These are phyloP conservation scores for Trogon melanurus DNA, from an alignment of 2,113 vertebrate species.

Conservation along the genomic window DNA sequence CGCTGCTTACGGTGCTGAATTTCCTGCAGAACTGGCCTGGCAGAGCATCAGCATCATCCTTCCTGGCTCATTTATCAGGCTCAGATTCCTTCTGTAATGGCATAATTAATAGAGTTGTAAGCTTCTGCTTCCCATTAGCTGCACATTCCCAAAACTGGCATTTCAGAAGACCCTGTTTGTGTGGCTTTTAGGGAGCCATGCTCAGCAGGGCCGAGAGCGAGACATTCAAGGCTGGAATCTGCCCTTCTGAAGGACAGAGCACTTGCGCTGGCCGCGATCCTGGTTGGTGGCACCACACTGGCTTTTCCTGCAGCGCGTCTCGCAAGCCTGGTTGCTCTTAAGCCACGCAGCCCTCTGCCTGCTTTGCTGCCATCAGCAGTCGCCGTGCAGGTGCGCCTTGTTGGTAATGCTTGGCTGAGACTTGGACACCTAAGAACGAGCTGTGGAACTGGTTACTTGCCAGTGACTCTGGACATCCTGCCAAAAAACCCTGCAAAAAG, in stretches of 20 bases:
- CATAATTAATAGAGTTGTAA: neutral
- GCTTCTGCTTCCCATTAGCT: neutral
- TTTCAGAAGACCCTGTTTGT: neutral
- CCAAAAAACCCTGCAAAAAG: neutral
- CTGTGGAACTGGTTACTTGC: neutral
- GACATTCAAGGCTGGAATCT: accelerated
- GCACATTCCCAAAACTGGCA: neutral
- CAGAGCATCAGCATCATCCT: slow-evolving; percentile 12
- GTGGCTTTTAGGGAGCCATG: neutral
- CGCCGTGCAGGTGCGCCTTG: neutral
- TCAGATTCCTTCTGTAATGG: neutral
- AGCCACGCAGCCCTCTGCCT: neutral
- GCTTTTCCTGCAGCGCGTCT: neutral
- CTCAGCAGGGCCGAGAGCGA: neutral
- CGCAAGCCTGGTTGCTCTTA: neutral
- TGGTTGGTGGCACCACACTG: neutral
- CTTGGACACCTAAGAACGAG: neutral
- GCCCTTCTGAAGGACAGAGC: neutral
- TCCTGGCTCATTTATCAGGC: slow-evolving; percentile 30
- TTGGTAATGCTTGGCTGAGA: neutral
- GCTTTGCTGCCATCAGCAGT: neutral
- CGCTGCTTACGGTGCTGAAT: slow-evolving; percentile 40
- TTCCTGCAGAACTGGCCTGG: slow-evolving; percentile 53
- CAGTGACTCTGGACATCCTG: neutral
- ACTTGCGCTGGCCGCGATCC: accelerated